phyloP scores from a whole-genome alignment of 2,113 vertebrate species.

The Tichodroma muraria region DNA sequence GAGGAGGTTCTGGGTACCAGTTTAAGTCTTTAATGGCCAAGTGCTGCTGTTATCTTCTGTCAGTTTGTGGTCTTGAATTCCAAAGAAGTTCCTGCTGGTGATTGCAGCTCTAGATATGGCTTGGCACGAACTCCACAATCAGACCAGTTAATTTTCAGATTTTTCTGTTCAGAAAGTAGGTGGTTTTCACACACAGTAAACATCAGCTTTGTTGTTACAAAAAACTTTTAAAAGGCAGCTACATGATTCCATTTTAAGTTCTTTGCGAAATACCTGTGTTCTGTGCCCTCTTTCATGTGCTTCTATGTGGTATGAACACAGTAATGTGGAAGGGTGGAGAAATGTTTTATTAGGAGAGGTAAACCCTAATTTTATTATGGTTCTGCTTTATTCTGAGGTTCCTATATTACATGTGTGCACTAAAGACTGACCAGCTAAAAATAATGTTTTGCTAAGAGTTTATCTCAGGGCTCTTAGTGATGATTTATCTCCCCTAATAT shows the following conservation, averaged over 20 bases:
- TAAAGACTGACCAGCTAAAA: not conserved
- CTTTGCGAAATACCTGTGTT: not conserved
- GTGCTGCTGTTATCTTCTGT: not conserved
- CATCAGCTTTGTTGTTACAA: not conserved
- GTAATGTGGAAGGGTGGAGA: not conserved
- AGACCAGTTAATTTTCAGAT: slow-evolving; percentile 3
- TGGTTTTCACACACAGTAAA: not conserved
- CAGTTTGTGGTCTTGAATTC: not conserved
- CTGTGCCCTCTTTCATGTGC: not conserved
- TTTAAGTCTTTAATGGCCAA: slow-evolving; percentile 14
- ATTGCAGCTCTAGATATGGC: not conserved
- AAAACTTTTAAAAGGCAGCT: not conserved
- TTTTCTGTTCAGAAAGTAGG: not conserved
- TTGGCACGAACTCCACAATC: not conserved
- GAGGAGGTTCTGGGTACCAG: slow-evolving; percentile 11
- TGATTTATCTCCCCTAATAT: not conserved
- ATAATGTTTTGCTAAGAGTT: not conserved
- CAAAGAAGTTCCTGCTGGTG: slow-evolving; percentile 20
- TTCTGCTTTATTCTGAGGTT: not conserved
- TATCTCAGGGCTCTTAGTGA: not conserved
- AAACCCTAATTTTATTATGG: not conserved
- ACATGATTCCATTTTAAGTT: not conserved
- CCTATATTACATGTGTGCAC: not conserved
- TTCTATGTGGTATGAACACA: not conserved
- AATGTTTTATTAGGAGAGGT: not conserved